Base-by-base conservation (phyloP, 2,888 invertebrate species). In the Monopis laevigella region DNA sequence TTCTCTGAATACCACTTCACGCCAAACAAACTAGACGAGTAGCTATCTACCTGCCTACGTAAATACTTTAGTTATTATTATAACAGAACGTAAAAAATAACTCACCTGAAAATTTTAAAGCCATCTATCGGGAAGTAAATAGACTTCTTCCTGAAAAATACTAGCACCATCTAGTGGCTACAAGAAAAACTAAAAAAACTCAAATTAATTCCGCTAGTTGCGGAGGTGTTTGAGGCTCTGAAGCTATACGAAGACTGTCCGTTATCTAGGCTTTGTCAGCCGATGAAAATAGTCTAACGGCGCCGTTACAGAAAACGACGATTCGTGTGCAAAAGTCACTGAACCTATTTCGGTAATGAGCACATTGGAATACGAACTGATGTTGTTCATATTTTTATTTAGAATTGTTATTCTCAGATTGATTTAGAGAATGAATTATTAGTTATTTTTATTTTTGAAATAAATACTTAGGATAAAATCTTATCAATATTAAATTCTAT, bases 211-310 rank as follows among this genome's bases (percentile, higher is more conserved):
- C n/a, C n/a, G n/a, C n/a, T n/a, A n/a, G n/a, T 30, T 30, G 30
- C 13, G 30, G 12, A 30, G 30, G 30, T 30, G 30, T 14, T 30
- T 3, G 13, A 30, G 30, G 30, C 30, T 30, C 30, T 30, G 30
- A 30, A 30, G 11, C 30, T 30, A 13, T 12, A 13, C 2, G 7
- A 14, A 30, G 11, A 30, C 30, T 30, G 30, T 13, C 12, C 13
- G 12, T 8, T 13, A 30, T 12, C 30, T 30, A 30, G 30, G 30
- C 30, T 30, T 30, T 14, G 12, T 30, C 30, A 12, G 2, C 11
- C 30, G 11, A 30, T 11, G 6, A 28, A 28, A 28, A 28, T 11
- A 28, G 28, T 11, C 28, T 28, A 28, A n/a, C n/a, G n/a, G n/a
- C n/a, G n/a, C n/a, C n/a, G n/a, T n/a, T 2, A 30, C 11, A 30